Base-by-base conservation (phyloP, 2,888 invertebrate species). In the Leistus spinibarbis region DNA sequence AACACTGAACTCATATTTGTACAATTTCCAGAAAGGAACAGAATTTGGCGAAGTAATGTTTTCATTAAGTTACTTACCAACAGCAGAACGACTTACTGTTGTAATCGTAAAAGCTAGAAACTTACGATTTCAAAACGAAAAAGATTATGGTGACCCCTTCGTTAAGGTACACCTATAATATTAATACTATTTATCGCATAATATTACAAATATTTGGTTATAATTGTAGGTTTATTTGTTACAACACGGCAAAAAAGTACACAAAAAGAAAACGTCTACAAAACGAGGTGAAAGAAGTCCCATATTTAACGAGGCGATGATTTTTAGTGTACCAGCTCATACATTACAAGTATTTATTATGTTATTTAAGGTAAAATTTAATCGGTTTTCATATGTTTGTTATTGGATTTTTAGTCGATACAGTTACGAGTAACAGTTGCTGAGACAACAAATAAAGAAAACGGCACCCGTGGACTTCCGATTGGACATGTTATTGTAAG, bases 221-320 rank as follows among this genome's bases (percentile, higher is more conserved):
- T 54, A 75, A 76, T 81, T 82, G 1, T 79, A 91, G 92, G 93
- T 94, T 2, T 94, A 94, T 82, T 85, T 95, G 66, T 88, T 94
- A 80, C 93, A 93, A 83, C 91, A 93, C 81, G 93, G 93, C 1
- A 93, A 93, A 83, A 94, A 94, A 84, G 90, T 94, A 67, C 91
- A 92, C 81, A 95, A 94, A 85, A 94, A 94, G 86, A 92, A 92
- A 82, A 95, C 94, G 22, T 90, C 93, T 16, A 88, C 91, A 13
- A 94, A 94, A 82, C 89, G 90, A 78, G 90, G 90, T 54, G 94
- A 94, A 81, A 88, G 89, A 70, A 91, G 91, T 82, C 94, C 94
- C 0, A 93, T 93, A 78, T 95, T 93, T 84, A 95, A 95, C 83
- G 95, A 95, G 85, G 92, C 94, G 17, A 93, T 95, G 89, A 94